Evolutionary conservation across 2,797 vertebrate species (phyloP), one percentile per base, ranked within the genome.

Genomic region (Austrolebias charrua): DNA sequence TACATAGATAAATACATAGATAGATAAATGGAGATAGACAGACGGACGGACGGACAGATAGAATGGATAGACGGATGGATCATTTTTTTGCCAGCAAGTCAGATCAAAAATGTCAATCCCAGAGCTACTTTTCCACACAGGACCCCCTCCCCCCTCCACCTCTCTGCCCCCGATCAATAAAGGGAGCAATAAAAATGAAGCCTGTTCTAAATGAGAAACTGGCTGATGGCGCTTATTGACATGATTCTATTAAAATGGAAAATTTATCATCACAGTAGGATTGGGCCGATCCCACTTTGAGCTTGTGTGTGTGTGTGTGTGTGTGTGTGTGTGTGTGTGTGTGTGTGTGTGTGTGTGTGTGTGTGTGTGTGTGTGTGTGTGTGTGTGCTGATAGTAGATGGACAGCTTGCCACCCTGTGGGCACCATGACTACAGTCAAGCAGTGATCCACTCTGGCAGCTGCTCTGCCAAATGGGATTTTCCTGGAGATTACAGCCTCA

Each of bases 391-490:
- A 74, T 54, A 62, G 77, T 86, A 78, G 83, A 84, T 76, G 76
- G 90, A 92, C 92, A 93, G 92, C 92, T 93, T 93, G 91, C 90
- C 83, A 89, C 91, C 90, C 92, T 65, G 86, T 88, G 83, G 92
- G 90, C 83, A 86, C 83, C 88, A 71, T 69, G 61, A 85, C 84
- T 79, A 68, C 84, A 75, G 68, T 63, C 85, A 86, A 79, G 81
- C 79, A 86, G 85, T 89, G 91, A 92, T 90, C 89, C 88, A 86
- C 54, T 66, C 87, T 86, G 88, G 89, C 92, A 92, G 92, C 88
- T 92, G 92, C 89, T 91, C 85, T 83, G 83, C 91, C 90, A 93
- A 93, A 93, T 90, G 90, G 90, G 92, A 91, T 92, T 92, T 89
- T 92, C 88, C 84, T 89, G 88, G 82, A 91, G 91, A 91, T 93